A percentile compares a stretch with the other conserved stretches of the same genome.
Conservation (phyloP, 2,888 invertebrate genomes). For the Toxonevra muliebris region DNA sequence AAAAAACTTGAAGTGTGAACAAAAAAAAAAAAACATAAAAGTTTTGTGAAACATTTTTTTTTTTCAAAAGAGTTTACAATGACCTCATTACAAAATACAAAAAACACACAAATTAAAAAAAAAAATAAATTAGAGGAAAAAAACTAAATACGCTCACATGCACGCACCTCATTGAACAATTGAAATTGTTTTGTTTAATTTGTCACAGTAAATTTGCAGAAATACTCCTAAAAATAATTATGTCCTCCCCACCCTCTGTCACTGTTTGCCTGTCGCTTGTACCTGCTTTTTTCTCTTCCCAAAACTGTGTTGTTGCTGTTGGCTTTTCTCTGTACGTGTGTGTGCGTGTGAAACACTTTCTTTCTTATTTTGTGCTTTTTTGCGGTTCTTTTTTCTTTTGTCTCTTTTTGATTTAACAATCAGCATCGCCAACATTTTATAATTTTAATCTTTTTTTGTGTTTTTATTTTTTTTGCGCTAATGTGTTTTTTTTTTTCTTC, state of each 20-base stretch:
- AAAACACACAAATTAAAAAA: too few species aligned
- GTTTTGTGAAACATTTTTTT: conserved; percentile 28
- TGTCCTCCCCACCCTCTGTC: too few species aligned
- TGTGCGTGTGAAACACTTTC: neutral
- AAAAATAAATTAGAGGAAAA: neutral
- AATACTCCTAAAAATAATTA: too few species aligned
- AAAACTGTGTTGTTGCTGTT: neutral
- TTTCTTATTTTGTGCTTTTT: too few species aligned
- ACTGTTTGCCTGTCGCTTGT: too few species aligned
- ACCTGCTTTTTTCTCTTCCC: too few species aligned
- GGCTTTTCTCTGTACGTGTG: neutral
- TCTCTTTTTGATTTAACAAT: too few species aligned
- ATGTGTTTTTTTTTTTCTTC: neutral
- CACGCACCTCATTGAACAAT: conserved; percentile 5
- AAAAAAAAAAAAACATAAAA: neutral
- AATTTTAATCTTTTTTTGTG: neutral
- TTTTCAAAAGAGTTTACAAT: conserved; percentile 28
- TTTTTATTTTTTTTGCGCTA: neutral
- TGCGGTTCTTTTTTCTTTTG: too few species aligned
- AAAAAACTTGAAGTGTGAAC: too few species aligned
- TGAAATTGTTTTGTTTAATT: too few species aligned
- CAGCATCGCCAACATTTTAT: neutral
- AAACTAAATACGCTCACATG: neutral
- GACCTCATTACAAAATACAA: conserved; percentile 26
- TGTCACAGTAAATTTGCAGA: too few species aligned